Evolutionary conservation across 2,113 vertebrate genomes (phyloP).

Genomic region (Chionodraco myersi): DNA sequence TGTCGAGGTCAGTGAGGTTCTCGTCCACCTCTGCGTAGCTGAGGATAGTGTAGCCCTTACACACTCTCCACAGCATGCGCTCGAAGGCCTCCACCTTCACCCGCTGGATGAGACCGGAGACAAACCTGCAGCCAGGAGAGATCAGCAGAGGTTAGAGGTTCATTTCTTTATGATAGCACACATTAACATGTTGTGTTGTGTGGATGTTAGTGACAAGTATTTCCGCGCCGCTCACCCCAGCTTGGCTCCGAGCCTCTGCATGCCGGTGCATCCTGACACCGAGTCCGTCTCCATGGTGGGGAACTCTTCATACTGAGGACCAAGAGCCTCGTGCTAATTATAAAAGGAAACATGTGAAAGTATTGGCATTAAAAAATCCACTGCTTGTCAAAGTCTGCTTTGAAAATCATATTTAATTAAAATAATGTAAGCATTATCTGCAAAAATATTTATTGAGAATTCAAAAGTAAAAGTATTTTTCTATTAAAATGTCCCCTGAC

Average conservation of each 20-base stretch:
- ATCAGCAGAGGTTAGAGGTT: not conserved
- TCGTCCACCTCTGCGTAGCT: conserved; percentile 92
- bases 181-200: not conserved
- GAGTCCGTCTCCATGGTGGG: conserved; percentile 90
- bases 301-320: conserved; percentile 92
- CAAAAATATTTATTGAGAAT: no score
- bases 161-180: not conserved
- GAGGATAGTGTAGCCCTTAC: conserved; percentile 95
- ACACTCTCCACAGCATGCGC: conserved; percentile 95
- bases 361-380: conserved; percentile 21
- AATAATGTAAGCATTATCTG: no score
- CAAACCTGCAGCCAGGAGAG: conserved; percentile 83
- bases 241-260: conserved; percentile 95
- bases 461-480: no score
- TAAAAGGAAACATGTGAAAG: conserved; percentile 61
- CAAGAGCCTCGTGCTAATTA: conserved; percentile 88
- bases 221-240: conserved; percentile 89
- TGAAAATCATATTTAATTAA: no score
- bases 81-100: conserved; percentile 96
- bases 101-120: conserved; percentile 93
- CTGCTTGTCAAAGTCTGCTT: no score
- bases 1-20: conserved; percentile 90
- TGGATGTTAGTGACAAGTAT: not conserved
- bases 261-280: conserved; percentile 88
- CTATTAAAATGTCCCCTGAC: no score